These are phyloP conservation scores for Chloebia gouldiae DNA, from an alignment of 2,113 vertebrate species.

Conservation along the genomic window DNA sequence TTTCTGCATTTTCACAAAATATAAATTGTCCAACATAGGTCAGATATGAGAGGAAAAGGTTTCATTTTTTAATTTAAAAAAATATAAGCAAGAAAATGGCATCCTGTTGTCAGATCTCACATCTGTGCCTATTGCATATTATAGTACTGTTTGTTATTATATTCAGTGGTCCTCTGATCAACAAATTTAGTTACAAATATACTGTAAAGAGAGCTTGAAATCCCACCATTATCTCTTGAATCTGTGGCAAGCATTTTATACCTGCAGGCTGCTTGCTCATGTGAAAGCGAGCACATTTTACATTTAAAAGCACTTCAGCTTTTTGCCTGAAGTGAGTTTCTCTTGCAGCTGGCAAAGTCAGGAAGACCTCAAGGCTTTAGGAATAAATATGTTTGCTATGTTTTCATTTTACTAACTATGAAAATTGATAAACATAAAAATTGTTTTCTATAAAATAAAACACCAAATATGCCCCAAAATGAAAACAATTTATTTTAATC, in stretches of 20 bases:
- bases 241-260: conserved; percentile 2
- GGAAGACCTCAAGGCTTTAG: conserved; percentile 51
- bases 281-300: conserved; percentile 65
- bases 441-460: neutral
- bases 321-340: conserved; percentile 64
- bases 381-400: conserved; percentile 28
- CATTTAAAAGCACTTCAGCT: conserved; percentile 67
- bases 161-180: neutral
- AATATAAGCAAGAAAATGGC: neutral
- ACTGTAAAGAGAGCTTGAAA: conserved; percentile 28
- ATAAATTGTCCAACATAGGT: neutral
- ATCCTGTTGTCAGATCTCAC: neutral
- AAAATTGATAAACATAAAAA: neutral
- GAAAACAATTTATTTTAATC: neutral
- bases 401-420: conserved; percentile 7
- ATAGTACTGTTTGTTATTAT: neutral
- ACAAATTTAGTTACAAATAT: conserved; percentile 13
- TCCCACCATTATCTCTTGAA: conserved; percentile 26
- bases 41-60: neutral
- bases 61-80: neutral
- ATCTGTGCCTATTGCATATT: neutral
- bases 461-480: neutral
- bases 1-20: neutral
- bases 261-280: conserved; percentile 60
- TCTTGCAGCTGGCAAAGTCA: conserved; percentile 56